These are phyloP conservation scores for Bubo blakistoni DNA, from an alignment of 2,113 vertebrate genomes.

Conservation along the genomic window DNA sequence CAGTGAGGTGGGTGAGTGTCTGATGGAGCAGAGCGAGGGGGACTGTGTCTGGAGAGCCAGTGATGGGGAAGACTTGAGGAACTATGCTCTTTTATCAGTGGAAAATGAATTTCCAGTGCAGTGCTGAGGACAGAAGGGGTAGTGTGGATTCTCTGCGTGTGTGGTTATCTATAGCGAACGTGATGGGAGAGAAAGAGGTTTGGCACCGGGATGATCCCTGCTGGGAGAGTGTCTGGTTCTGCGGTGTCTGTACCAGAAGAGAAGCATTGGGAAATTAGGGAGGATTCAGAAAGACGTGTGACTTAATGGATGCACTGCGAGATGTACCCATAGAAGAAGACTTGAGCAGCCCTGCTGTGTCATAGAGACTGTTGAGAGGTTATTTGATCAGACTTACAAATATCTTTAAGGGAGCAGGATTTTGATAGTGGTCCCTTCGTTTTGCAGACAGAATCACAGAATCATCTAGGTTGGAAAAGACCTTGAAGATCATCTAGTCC, in stretches of 20 bases:
- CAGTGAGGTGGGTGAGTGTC: neutral
- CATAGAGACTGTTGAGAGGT: neutral
- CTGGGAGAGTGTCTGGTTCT: neutral
- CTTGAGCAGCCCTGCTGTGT: neutral
- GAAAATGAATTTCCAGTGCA: neutral
- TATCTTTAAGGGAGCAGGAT: neutral
- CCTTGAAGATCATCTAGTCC: too few relatives aligned
- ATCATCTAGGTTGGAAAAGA: too few relatives aligned
- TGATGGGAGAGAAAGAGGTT: neutral
- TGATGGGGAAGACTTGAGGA: neutral
- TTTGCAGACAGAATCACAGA: neutral
- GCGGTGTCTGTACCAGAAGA: neutral
- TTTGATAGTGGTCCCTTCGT: neutral
- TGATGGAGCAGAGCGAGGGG: neutral
- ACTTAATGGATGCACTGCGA: rapidly evolving
- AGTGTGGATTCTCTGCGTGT: neutral
- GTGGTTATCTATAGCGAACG: neutral
- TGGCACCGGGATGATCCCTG: neutral
- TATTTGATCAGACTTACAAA: neutral
- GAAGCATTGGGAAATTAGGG: neutral
- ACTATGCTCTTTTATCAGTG: rapidly evolving
- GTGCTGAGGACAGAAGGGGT: neutral
- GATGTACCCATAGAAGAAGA: neutral
- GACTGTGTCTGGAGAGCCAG: neutral
- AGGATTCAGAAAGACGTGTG: neutral